Evolutionary conservation across 2,888 invertebrate genomes (phyloP).

Genomic region (Ypsolopha sequella): DNA sequence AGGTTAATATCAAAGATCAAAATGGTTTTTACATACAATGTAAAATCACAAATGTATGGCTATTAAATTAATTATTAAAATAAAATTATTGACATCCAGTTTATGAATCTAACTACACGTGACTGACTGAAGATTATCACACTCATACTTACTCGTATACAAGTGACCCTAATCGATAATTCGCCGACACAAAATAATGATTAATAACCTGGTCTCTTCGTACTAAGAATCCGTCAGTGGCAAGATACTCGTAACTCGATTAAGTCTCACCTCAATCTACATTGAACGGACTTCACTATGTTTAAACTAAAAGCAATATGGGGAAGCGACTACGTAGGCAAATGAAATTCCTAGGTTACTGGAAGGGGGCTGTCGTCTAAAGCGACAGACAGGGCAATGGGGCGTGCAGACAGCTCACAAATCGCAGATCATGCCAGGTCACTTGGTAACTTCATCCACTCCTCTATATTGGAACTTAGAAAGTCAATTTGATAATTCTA

Average conservation of each 20-base stretch:
- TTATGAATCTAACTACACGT: no score
- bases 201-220: no score
- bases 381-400: conserved; percentile 14
- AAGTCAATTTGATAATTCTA: neutral
- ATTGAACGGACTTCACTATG: neutral
- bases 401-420: conserved; percentile 14
- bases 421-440: conserved; percentile 22
- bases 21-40: no score
- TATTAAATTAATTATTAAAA: neutral
- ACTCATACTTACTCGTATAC: no score
- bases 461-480: neutral
- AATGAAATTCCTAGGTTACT: conserved; percentile 1
- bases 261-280: no score
- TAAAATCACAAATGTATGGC: no score
- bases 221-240: no score
- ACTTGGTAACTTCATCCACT: conserved; percentile 13
- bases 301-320: neutral
- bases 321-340: neutral
- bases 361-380: conserved; percentile 12
- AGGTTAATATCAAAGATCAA: no score
- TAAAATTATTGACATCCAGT: neutral
- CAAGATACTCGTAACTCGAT: no score
- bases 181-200: no score
- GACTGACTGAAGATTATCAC: no score
- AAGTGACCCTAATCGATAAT: no score